Base-by-base conservation (phyloP, 1,140 invertebrate genomes). In the Diabrotica virgifera region DNA sequence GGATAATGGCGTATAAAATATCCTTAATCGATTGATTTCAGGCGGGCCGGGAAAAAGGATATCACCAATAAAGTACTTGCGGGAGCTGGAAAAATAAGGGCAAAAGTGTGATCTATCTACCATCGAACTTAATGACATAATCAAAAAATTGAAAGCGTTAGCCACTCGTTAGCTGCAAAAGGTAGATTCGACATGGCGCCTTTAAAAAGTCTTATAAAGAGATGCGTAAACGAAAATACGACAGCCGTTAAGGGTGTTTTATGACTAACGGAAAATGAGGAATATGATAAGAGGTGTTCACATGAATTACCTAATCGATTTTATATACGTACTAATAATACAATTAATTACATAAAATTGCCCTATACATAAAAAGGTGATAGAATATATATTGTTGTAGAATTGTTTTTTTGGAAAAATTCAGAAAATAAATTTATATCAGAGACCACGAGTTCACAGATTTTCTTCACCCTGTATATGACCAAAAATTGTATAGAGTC, bases 191-290 rank as follows among this genome's bases (percentile, higher is more conserved):
- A 46, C 40, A 46, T 46, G 40, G 40, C 40, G 40, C 40, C 40
- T 46, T 46, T 46, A 46, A 46, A 46, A 46, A 46, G 40, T 46
- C 40, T 46, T 46, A 46, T 46, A 46, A 46, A 46, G 40, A 46
- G 40, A 46, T 46, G 5, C 40, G 40, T 46, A 46, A 46, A 46
- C 40, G 3, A 46, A 46, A 46, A 46, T 46, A 46, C 40, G 40
- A 46, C 40, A 46, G 40, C 40, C 8, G 40, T 46, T 46, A 46
- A 24, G 24, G 24, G 24, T 24, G 24, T 24, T 24, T 24, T 24
- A 24, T 24, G 24, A 24, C 24, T 1, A 2, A 1, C 24, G 1
- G 24, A 24, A 24, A 24, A 24, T 24, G 24, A 24, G 24, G 24
- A 24, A 24, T 24, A 24, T 24, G 24, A 24, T 24, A 24, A 24